Evolutionary conservation across 2,113 vertebrate genomes (phyloP), one percentile per base, ranked within the genome.

Genomic region (Pangasianodon gigas): DNA sequence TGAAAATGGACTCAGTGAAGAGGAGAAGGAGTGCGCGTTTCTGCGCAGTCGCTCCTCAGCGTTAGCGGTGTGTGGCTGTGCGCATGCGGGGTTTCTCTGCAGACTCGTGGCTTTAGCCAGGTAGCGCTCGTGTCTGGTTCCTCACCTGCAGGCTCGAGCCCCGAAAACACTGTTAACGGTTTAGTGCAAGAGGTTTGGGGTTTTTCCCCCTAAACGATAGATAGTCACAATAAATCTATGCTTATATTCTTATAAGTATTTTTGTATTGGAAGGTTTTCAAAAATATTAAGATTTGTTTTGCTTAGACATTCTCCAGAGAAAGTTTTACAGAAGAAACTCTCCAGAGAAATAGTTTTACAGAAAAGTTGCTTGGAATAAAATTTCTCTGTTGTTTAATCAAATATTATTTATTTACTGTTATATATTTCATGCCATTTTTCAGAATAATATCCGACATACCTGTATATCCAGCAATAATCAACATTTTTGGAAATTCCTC

Each of bases 81-180:
- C 95, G 48, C 96, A 97, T 29, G 96, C 96, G 21, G 29, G 91
- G 62, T 97, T 97, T 92, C 92, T 96, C 85, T 96, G 94, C 91
- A 93, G 95, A 44, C 69, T 96, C 2, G 58, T 94, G 7, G 26
- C n/a, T 1, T 83, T 90, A 11, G 13, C 96, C 83, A 95, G 95
- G 96, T 97, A 94, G 92, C 79, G 14, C 18, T 18, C 3, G 51
- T 10, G 2, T 29, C 4, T 2, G 11, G 4, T 84, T 21, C 19
- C 54, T 56, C 9, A 83, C 44, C 6, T 24, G 0, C 44, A 83
- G 81, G 6, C 7, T 16, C 48, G 24, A 51, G 75, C 13, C 24
- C 5, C 10, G 14, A 37, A 69, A 5, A 69, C 67, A 32, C 13
- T 65, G 8, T 24, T 58, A 18, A 16, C 13, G 54, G 54, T 56